A percentile compares a stretch with the other conserved stretches of the same genome.
These are phyloP conservation scores for Melozone crissalis DNA, from an alignment of 2,113 vertebrate genomes.

Conservation along the genomic window DNA sequence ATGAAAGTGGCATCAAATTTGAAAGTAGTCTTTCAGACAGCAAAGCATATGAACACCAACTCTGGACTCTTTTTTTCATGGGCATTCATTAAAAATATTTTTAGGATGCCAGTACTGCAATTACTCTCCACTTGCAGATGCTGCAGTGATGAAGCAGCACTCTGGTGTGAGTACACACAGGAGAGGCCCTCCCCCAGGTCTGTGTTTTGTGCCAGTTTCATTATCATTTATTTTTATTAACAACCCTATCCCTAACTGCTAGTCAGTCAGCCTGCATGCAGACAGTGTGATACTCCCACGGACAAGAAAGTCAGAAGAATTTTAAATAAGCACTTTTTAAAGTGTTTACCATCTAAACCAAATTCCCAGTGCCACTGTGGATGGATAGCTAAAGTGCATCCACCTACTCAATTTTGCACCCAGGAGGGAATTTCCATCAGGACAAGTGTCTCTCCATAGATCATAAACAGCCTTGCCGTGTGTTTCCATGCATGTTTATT, in stretches of 20 bases:
- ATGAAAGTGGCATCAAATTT: neutral
- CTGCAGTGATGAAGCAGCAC: neutral
- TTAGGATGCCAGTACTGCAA: neutral
- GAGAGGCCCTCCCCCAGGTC: neutral
- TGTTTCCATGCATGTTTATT: neutral
- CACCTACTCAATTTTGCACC: neutral
- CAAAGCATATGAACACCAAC: neutral
- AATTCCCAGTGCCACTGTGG: neutral
- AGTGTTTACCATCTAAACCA: neutral
- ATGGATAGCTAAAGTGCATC: neutral
- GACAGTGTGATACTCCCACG: neutral
- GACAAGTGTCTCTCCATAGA: neutral
- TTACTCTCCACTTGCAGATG: neutral
- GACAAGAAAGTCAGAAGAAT: neutral
- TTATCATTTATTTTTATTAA: conserved; percentile 16
- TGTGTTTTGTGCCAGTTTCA: neutral
- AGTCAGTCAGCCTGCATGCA: neutral
- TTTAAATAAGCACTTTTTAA: neutral
- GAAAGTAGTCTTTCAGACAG: neutral
- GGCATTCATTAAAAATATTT: neutral
- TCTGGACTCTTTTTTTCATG: neutral
- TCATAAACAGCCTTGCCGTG: neutral
- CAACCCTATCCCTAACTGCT: neutral
- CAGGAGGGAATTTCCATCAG: neutral
- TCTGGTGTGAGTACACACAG: neutral